Base-by-base conservation (phyloP, 2,888 invertebrate genomes). In the Tryphoninae sp. region DNA sequence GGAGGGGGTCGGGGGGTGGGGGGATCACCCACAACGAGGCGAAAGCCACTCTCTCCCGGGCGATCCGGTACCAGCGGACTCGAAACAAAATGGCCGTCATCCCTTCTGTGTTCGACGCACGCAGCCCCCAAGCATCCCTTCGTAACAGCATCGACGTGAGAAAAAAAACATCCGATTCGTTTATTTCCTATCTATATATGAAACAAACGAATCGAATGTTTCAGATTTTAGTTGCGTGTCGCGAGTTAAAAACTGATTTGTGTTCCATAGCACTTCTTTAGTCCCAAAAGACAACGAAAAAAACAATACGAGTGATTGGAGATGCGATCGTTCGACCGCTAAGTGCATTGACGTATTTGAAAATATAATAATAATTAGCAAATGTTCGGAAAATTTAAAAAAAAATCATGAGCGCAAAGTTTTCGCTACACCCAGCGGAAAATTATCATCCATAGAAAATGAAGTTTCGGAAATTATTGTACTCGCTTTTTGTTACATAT, bases 31-130 rank as follows among this genome's bases (percentile, higher is more conserved):
- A 51, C 53, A 64, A 58, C 64, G 72, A 73, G 61, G 62, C 78
- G 74, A 72, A 80, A 79, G 80, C 74, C 71, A 72, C 77, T 69
- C 71, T 78, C 58, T 72, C 61, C 65, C 61, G 53, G 59, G 75
- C 59, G 71, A 78, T 71, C 16, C 73, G 77, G 78, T 81, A 83
- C 81, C 79, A 59, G 55, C 64, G 71, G 78, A 75, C 75, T 75
- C 81, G 71, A 78, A 75, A 76, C 81, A 74, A 76, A 82, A 83
- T 82, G 80, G 75, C 80, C 67, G 77, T 80, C 79, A 75, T 75
- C 75, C 80, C 73, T 67, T 69, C 77, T 69, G 79, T 69, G 72
- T 65, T 69, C 69, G 55, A 64, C 73, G 74, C 53, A 69, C 67
- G 53, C 49, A 53, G 64, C 13, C 62, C 59, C 64, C 69, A 22